A percentile compares a stretch with the other conserved stretches of the same genome.
Evolutionary conservation across 2,888 invertebrate genomes (phyloP).

Genomic region (Trachelus stipa): DNA sequence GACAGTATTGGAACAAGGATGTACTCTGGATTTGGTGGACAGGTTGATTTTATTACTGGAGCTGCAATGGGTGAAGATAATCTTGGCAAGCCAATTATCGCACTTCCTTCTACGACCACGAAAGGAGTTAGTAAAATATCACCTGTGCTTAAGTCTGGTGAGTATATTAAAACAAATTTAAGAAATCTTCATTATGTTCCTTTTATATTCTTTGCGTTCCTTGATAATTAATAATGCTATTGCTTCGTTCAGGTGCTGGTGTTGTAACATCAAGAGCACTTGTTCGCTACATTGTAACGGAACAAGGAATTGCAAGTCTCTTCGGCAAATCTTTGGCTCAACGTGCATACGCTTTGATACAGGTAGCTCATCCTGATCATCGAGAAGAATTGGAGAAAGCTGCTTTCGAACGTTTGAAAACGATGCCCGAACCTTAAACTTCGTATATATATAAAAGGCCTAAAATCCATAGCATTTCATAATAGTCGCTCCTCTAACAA

Average conservation of each 20-base stretch:
- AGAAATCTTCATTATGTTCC: neutral
- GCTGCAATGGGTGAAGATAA: conserved; percentile 75
- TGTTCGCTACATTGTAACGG: conserved; percentile 77
- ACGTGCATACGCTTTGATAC: conserved; percentile 74
- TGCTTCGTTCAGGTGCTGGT: conserved; percentile 70
- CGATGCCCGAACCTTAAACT: conserved; percentile 59
- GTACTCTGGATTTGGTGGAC: conserved; percentile 77
- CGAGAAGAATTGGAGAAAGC: conserved; percentile 73
- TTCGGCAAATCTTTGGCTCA: conserved; percentile 76
- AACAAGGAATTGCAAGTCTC: conserved; percentile 75
- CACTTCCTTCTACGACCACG: conserved; percentile 71
- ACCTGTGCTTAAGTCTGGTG: conserved; percentile 72
- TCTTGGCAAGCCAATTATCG: conserved; percentile 76
- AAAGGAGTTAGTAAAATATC: conserved; percentile 74
- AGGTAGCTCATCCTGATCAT: conserved; percentile 75
- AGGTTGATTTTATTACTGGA: conserved; percentile 76
- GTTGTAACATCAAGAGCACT: conserved; percentile 77
- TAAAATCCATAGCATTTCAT: neutral
- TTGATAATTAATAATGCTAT: neutral
- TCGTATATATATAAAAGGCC: neutral
- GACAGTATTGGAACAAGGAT: conserved; percentile 89
- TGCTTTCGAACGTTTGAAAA: conserved; percentile 71
- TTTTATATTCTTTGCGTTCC: neutral
- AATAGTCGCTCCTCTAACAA: conserved; percentile 1
- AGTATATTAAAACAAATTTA: neutral